Base-by-base conservation (phyloP, 2,797 vertebrate species). In the Melanotaenia trifasciata region DNA sequence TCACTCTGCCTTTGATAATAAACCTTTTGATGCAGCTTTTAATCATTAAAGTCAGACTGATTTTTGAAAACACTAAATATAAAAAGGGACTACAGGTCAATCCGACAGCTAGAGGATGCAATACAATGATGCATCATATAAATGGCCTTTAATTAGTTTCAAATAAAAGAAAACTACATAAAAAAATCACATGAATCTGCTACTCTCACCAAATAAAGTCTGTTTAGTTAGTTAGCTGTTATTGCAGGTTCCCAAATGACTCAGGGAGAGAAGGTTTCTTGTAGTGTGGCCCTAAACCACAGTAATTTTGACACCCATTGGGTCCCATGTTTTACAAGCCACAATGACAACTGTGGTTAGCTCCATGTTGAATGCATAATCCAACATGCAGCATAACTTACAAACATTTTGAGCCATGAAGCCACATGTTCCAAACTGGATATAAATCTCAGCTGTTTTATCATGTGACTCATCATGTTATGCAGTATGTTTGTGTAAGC, bases 261-360 rank as follows among this genome's bases (percentile, higher is more conserved):
- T 84, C 57, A 57, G 73, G 73, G 78, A 86, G 73, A 70, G 79
- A 79, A 74, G 20, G 45, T 58, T 79, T 61, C 59, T 26, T 69
- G 67, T 71, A 68, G 73, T 58, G 68, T 78, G 83, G 84, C 72
- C 78, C 59, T 77, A 59, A 73, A 88, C 86, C 87, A 82, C 86
- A 89, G 67, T 82, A 67, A 87, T 87, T 81, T 74, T 83, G 81
- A 88, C 84, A 84, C 88, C 86, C 87, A 70, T 67, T 78, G 67
- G 24, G 54, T 79, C 76, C 71, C 32, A 40, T 79, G 83, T 86
- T 90, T 89, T 83, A 86, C 76, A 87, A 88, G 81, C 90, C 89
- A 84, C 84, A 87, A 74, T 81, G 83, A 89, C 84, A 90, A 90
- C 81, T 84, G 85, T 74, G 85, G 87, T 86, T 70, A 74, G 78